Conservation (phyloP, 2,797 vertebrate genomes). For the Todus mexicanus region DNA sequence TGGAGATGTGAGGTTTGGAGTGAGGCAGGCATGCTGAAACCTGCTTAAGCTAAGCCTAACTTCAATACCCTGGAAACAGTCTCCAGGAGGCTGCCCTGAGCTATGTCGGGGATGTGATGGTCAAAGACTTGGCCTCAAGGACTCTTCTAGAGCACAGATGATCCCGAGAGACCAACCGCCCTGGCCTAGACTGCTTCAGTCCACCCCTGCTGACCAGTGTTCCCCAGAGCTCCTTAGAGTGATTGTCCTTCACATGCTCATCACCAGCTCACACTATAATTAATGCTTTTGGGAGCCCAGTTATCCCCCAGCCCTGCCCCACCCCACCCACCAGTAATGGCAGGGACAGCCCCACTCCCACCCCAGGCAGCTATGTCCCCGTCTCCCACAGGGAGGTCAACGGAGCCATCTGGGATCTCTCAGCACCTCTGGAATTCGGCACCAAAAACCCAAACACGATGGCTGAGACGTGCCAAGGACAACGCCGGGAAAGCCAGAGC, state of each 20-base stretch:
- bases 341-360: background rate
- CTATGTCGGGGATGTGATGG: background rate
- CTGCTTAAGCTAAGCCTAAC: background rate
- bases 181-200: background rate
- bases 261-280: background rate
- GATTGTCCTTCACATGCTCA: background rate
- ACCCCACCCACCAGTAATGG: background rate
- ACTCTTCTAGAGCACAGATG: background rate
- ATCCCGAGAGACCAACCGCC: background rate
- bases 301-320: background rate
- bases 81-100: background rate
- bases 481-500: background rate
- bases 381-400: background rate
- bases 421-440: background rate
- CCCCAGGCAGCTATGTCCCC: background rate
- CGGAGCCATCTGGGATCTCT: background rate
- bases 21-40: background rate
- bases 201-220: background rate
- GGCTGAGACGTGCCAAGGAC: background rate
- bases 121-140: background rate
- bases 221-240: background rate
- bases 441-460: background rate
- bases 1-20: background rate
- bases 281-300: background rate
- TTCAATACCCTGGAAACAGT: background rate